phyloP scores from a whole-genome alignment of 2,113 vertebrate genomes.

The Benitochromis conjunctus region DNA sequence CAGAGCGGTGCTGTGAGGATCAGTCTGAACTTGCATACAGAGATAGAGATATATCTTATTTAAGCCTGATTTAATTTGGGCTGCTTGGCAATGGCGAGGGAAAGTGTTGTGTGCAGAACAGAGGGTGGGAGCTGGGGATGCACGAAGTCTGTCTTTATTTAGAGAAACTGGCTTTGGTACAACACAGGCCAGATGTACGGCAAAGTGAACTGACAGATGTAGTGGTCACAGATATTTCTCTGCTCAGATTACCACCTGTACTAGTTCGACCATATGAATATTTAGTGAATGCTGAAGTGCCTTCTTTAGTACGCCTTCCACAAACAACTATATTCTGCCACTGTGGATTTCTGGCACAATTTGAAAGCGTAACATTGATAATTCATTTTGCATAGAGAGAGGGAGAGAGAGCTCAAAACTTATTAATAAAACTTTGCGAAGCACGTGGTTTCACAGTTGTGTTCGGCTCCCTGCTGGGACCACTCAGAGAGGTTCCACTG shows the following conservation, averaged over 20 bases:
- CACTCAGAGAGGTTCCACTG: not conserved
- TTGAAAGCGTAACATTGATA: slow-evolving; percentile 46
- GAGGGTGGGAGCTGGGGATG: slow-evolving; percentile 38
- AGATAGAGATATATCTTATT: slow-evolving; percentile 65
- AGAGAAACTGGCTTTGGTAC: slow-evolving; percentile 46
- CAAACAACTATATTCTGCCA: slow-evolving; percentile 7
- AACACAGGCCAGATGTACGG: slow-evolving; percentile 50
- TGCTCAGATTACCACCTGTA: slow-evolving; percentile 53
- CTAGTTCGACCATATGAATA: slow-evolving; percentile 40
- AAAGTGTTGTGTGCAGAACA: slow-evolving; percentile 38
- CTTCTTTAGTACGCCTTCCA: not conserved
- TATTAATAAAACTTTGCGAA: slow-evolving; percentile 52
- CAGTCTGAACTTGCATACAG: slow-evolving; percentile 44
- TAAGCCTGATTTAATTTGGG: slow-evolving; percentile 67
- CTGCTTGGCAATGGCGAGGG: slow-evolving; percentile 32
- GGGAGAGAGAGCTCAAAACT: slow-evolving; percentile 26
- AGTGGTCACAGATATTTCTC: slow-evolving; percentile 59
- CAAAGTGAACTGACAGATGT: slow-evolving; percentile 57
- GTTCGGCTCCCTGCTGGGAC: not conserved
- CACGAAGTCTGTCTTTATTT: slow-evolving; percentile 55
- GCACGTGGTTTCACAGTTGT: slow-evolving; percentile 21
- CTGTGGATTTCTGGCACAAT: slow-evolving; percentile 11
- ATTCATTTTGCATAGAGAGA: slow-evolving; percentile 51
- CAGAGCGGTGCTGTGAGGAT: slow-evolving; percentile 54
- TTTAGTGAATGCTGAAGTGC: slow-evolving; percentile 17